phyloP scores from a whole-genome alignment of 2,888 invertebrate genomes.

The Alcis repandata region DNA sequence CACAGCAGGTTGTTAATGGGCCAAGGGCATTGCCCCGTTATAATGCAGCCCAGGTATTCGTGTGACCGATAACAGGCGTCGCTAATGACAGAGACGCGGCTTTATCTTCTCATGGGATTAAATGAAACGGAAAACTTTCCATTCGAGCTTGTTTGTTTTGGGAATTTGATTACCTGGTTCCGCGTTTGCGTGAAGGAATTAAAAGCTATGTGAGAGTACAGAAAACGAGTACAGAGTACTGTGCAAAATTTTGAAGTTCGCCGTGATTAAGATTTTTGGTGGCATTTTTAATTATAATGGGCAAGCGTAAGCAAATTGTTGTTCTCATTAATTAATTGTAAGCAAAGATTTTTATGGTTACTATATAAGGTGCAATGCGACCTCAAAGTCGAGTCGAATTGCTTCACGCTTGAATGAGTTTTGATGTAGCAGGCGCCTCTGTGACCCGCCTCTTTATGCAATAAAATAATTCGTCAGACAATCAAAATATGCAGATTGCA shows the following conservation, averaged over 20 bases:
- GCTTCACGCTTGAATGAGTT: background rate
- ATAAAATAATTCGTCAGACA: conserved; percentile 22
- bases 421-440: conserved; percentile 11
- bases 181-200: background rate
- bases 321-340: too few relatives aligned
- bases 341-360: background rate
- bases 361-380: too few relatives aligned
- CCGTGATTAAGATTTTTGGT: too few relatives aligned
- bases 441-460: conserved; percentile 17
- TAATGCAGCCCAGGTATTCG: conserved; percentile 44
- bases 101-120: conserved; percentile 43
- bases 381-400: conserved; percentile 5
- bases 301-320: too few relatives aligned
- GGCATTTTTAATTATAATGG: too few relatives aligned
- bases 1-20: conserved; percentile 55
- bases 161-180: background rate
- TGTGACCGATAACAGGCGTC: conserved; percentile 40
- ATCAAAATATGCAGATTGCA: conserved; percentile 36
- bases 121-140: conserved; percentile 32
- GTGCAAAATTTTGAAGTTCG: too few relatives aligned
- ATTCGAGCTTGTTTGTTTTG: background rate
- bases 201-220: background rate
- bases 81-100: conserved; percentile 46
- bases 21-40: conserved; percentile 65
- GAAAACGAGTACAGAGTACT: too few relatives aligned